A percentile compares a stretch with the other conserved stretches of the same genome.
Conservation (phyloP, 2,888 invertebrate genomes). For the Drosophila neonasuta region DNA sequence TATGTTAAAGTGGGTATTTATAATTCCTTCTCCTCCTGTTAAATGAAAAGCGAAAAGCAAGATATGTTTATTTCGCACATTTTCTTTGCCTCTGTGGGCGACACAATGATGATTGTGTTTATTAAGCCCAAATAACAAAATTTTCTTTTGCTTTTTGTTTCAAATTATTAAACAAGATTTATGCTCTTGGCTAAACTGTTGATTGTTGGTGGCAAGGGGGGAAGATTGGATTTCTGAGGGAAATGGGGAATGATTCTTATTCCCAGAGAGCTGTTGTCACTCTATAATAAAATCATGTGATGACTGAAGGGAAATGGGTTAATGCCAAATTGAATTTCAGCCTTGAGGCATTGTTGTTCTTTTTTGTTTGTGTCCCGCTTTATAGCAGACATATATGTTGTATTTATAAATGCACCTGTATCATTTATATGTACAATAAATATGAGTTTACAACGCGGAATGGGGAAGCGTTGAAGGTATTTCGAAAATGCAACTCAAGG, state of each 20-base stretch:
- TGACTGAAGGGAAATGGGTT: conserved; percentile 51
- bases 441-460: conserved; percentile 28
- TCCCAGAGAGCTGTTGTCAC: conserved; percentile 35
- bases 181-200: conserved; percentile 23
- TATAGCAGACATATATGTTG: neutral
- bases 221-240: neutral
- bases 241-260: neutral
- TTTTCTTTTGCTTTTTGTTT: conserved; percentile 27
- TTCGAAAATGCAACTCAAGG: conserved; percentile 46
- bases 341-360: conserved; percentile 28
- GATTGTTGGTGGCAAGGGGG: neutral
- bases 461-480: conserved; percentile 21
- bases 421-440: conserved; percentile 1
- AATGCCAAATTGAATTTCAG: conserved; percentile 37
- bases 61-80: conserved; percentile 45
- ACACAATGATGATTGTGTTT: conserved; percentile 54
- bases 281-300: conserved; percentile 45
- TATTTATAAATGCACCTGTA: conserved; percentile 12
- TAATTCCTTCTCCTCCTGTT: conserved; percentile 39
- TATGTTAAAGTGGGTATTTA: conserved; percentile 23
- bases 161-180: conserved; percentile 46
- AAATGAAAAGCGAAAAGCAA: conserved; percentile 40
- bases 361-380: conserved; percentile 7
- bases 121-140: conserved; percentile 44
- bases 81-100: conserved; percentile 29